Percentiles rank a stretch among this genome's conserved stretches.
Evolutionary conservation across 2,113 vertebrate genomes (phyloP).

Genomic region (Triplophysa tibetana): DNA sequence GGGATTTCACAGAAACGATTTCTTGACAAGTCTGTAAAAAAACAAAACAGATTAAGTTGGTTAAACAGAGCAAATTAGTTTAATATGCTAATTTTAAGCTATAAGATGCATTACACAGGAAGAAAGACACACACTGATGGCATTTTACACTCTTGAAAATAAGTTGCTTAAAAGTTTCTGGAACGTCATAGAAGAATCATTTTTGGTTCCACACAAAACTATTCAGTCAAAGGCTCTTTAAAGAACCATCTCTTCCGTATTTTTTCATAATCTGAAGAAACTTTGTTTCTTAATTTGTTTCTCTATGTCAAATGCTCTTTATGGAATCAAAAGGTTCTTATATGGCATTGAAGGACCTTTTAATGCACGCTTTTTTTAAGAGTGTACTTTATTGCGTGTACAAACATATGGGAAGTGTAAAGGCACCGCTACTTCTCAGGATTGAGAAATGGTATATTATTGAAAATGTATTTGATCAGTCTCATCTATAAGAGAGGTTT

Average conservation of each 20-base stretch:
- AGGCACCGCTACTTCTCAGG: neutral
- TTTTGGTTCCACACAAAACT: too few relatives aligned
- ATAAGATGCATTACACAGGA: neutral
- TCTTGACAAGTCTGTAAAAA: slow-evolving; percentile 90
- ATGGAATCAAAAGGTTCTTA: neutral
- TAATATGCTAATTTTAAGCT: neutral
- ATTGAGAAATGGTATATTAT: neutral
- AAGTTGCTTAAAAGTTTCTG: too few relatives aligned
- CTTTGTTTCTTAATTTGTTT: too few relatives aligned
- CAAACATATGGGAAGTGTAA: neutral
- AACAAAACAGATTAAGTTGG: neutral
- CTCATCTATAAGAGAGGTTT: neutral
- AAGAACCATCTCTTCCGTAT: too few relatives aligned
- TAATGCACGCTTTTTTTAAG: too few relatives aligned
- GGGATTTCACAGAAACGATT: slow-evolving; percentile 96
- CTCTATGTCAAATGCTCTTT: too few relatives aligned
- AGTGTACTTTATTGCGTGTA: neutral
- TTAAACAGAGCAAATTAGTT: neutral
- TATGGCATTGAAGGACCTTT: too few relatives aligned
- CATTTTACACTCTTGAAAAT: neutral
- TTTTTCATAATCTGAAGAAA: too few relatives aligned
- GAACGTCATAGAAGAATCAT: too few relatives aligned
- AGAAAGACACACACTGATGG: neutral
- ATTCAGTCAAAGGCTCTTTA: too few relatives aligned
- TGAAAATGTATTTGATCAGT: neutral